Conservation (phyloP, 2,113 vertebrate genomes). For the Struthio camelus region DNA sequence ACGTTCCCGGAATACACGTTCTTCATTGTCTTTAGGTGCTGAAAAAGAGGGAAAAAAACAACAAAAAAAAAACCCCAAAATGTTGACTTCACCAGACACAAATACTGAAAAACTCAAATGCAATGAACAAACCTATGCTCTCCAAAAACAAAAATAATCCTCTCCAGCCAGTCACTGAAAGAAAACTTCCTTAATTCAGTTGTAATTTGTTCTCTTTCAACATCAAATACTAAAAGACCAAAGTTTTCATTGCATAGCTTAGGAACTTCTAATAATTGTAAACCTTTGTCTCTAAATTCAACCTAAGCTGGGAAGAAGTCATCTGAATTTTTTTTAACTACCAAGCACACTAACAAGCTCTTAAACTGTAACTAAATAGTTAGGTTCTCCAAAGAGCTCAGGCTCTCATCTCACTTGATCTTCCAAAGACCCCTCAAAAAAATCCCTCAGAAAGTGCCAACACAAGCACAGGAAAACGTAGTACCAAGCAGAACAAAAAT, state of each 20-base stretch:
- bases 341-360: background rate
- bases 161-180: background rate
- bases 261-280: background rate
- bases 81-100: background rate
- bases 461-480: background rate
- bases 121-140: background rate
- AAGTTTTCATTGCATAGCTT: background rate
- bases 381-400: background rate
- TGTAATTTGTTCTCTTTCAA: background rate
- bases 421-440: background rate
- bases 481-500: background rate
- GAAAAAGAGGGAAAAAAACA: constrained; percentile 35
- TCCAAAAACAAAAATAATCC: background rate
- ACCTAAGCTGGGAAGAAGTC: background rate
- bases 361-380: background rate
- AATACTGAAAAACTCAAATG: background rate
- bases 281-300: background rate
- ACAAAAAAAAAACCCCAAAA: background rate
- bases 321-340: background rate
- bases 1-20: constrained; percentile 94
- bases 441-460: background rate
- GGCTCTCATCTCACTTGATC: background rate
- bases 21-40: constrained; percentile 94
- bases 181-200: background rate
- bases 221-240: background rate